Conservation (phyloP, 1,140 invertebrate genomes). For the Drosophila setifemur region DNA sequence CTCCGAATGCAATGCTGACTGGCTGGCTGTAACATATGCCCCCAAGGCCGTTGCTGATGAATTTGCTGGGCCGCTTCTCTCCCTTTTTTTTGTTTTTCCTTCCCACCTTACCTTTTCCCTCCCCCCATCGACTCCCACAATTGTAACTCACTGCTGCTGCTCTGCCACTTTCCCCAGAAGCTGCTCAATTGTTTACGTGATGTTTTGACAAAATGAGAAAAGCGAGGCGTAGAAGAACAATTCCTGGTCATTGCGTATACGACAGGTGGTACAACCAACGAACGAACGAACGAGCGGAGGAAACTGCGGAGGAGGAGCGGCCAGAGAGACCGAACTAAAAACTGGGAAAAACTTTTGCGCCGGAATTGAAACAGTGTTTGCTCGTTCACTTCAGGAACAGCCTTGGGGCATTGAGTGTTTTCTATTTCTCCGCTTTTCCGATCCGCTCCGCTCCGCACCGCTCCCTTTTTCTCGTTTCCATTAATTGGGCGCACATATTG, state of each 20-base stretch:
- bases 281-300: neutral
- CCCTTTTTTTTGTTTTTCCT: neutral
- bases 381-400: conserved; percentile 37
- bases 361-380: conserved; percentile 35
- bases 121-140: conserved; percentile 33
- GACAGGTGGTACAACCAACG: conserved; percentile 25
- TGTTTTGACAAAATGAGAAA: conserved; percentile 71
- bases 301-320: neutral
- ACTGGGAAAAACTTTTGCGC: conserved; percentile 51
- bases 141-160: conserved; percentile 1
- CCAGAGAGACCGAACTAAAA: neutral
- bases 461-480: conserved; percentile 26
- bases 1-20: conserved; percentile 38
- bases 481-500: conserved; percentile 74
- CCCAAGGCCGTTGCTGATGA: conserved; percentile 69
- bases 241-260: conserved; percentile 67
- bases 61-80: conserved; percentile 43
- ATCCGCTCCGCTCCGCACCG: conserved; percentile 12
- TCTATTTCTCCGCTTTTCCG: conserved; percentile 13
- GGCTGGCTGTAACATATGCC: conserved; percentile 45
- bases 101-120: neutral
- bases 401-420: conserved; percentile 18
- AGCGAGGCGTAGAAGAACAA: conserved; percentile 34
- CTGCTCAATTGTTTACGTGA: conserved; percentile 79
- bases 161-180: conserved; percentile 24